Base-by-base conservation (phyloP, 1,140 invertebrate genomes). In the Epicauta chinensis region DNA sequence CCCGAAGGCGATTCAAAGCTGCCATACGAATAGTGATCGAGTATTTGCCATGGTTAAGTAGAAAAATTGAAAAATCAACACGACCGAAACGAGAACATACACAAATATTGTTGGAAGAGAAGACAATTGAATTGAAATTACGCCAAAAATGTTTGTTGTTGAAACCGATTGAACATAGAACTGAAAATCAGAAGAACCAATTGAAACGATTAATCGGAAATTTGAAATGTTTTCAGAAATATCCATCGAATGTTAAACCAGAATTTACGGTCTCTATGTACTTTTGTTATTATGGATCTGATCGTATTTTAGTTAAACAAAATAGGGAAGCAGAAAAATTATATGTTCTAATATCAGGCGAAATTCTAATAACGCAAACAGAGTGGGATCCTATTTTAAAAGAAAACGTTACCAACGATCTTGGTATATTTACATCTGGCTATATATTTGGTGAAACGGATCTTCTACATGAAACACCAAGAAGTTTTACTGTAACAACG, bases 381-480 rank as follows among this genome's bases (percentile, higher is more conserved):
- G 59, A 71, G 2, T 76, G 57, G 23, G 78, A 82, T 53, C 67
- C 73, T 11, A 59, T 78, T 10, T 60, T 74, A 0, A 68, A 76
- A 5, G 63, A 75, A 48, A 65, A 70, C n/a, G 69, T 78, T 72
- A 55, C 41, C 44, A 23, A 47, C 65, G 16, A 59, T 65, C 34
- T 68, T 64, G 9, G 23, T 3, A 58, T 32, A 1, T 59, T 71
- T 43, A 53, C 54, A 37, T 36, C 58, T 9, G 81, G 80, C 0
- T 77, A 79, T 40, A 77, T 79, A 69, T 81, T 83, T 57, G 81
- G 81, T 0, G 79, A 82, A 60, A 73, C 81, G 12, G 77, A 78
- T n/a, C 60, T 83, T 14, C 60, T 83, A 14, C 79, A 82, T 51
- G 71, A 72, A 10, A 73, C 81, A 40, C 70, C 72, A 10, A 73